Conservation (phyloP, 2,113 vertebrate genomes). For the Solea solea region DNA sequence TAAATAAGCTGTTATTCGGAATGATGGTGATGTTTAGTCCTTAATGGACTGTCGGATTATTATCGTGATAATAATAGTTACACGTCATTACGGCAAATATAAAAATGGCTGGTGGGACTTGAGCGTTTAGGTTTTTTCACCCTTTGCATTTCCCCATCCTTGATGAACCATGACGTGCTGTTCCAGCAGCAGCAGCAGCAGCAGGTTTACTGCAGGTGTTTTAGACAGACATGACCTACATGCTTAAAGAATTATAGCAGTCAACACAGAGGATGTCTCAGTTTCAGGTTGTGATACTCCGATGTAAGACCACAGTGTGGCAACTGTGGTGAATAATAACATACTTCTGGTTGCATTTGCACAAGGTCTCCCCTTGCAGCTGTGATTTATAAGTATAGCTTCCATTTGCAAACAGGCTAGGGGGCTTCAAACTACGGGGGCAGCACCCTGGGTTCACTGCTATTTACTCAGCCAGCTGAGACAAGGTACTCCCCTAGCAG, state of each 20-base stretch:
- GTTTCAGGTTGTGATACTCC: constrained; percentile 44
- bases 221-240: constrained; percentile 46
- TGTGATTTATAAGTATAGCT: constrained; percentile 77
- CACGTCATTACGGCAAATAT: constrained; percentile 60
- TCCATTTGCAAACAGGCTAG: constrained; percentile 74
- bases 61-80: constrained; percentile 58
- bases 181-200: constrained; percentile 38
- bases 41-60: constrained; percentile 49
- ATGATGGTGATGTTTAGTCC: constrained; percentile 18
- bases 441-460: constrained; percentile 69
- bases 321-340: constrained; percentile 64
- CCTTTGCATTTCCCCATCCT: constrained; percentile 61
- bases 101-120: constrained; percentile 45
- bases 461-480: constrained; percentile 75
- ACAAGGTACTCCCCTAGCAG: constrained; percentile 56
- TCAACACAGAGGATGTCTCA: constrained; percentile 61
- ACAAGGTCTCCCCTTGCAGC: constrained; percentile 64
- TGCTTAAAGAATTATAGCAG: constrained; percentile 64
- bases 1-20: constrained; percentile 36
- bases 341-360: constrained; percentile 63
- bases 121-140: constrained; percentile 63
- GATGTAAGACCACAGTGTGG: constrained; percentile 45
- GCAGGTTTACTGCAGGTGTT: constrained; percentile 28
- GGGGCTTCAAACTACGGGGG: constrained; percentile 66
- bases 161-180: constrained; percentile 51